A percentile compares a stretch with the other conserved stretches of the same genome.
These are phyloP conservation scores for Lycodopsis pacificus DNA, from an alignment of 2,797 vertebrate genomes.

Conservation along the genomic window DNA sequence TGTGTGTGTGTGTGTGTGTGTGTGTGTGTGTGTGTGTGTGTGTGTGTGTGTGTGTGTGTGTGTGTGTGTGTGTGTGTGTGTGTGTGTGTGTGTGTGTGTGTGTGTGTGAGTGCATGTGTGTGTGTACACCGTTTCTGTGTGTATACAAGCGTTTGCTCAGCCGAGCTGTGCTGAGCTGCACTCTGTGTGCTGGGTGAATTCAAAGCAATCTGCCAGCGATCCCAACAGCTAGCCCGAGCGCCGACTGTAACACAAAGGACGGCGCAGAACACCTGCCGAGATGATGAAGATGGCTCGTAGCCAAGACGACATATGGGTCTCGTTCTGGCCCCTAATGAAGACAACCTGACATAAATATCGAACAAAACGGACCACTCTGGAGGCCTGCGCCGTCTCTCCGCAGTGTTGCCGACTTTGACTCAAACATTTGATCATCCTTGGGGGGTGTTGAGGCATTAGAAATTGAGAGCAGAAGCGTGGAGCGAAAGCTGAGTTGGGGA, in stretches of 20 bases:
- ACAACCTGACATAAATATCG: constrained; percentile 77
- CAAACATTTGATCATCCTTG: constrained; percentile 65
- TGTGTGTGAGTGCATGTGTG: not conserved
- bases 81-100: not conserved
- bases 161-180: constrained; percentile 48
- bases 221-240: constrained; percentile 62
- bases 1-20: not conserved
- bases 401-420: constrained; percentile 51
- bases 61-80: not conserved
- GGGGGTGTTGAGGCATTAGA: constrained; percentile 34
- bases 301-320: constrained; percentile 79
- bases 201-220: constrained; percentile 67
- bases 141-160: constrained; percentile 37
- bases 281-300: constrained; percentile 75
- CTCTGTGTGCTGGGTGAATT: constrained; percentile 44
- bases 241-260: constrained; percentile 74
- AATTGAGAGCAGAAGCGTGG: constrained; percentile 10
- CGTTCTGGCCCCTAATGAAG: constrained; percentile 78
- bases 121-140: constrained; percentile 3
- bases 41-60: not conserved
- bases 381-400: constrained; percentile 41
- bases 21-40: not conserved
- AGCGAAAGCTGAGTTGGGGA: constrained; percentile 24
- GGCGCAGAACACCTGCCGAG: constrained; percentile 74
- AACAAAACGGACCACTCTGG: constrained; percentile 69